Base-by-base conservation (phyloP, 2,113 vertebrate genomes). In the Ibidorhyncha struthersii region DNA sequence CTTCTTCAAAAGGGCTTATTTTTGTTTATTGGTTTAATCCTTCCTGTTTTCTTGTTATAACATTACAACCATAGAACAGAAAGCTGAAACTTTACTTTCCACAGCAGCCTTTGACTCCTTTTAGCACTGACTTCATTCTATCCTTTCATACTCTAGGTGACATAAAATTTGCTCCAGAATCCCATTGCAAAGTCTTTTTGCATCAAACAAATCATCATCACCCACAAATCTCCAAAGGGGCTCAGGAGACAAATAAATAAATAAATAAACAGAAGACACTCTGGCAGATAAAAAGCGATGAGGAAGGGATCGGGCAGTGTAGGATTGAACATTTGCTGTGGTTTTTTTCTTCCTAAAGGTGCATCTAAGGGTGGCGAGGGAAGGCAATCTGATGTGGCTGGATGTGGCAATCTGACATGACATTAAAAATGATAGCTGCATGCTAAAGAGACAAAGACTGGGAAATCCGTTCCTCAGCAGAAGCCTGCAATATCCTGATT, bases 161-260 rank as follows among this genome's bases (percentile, higher is more conserved):
- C 32, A 61, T 9, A 11, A 76, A 90, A 78, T 58, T 92, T 86
- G 23, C 30, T 71, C 50, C 53, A 50, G 34, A 70, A 85, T 56
- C 36, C 25, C 15, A 11, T 26, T 71, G 21, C 12, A 56, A 83
- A 73, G 8, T 6, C 10, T 71, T 93, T 92, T 93, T 65, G 34
- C 27, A 86, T 86, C 34, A 82, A 92, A 78, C 22, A 90, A 73
- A 76, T 92, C 27, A 82, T 67, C 40, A 50, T 69, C 72, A 94
- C 40, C 61, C 63, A 41, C 43, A 80, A 53, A 71, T 82, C 52
- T 89, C 71, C 53, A 59, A 59, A 53, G 69, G 34, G 9, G 9
- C 16, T 85, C 32, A 34, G 13, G 34, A 88, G 45, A 56, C 4
- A 91, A 92, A 93, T 38, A 86, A 73, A 78, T 80, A 2, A 69